Evolutionary conservation across 2,797 vertebrate genomes (phyloP).

Genomic region (Leucoraja ocellata): DNA sequence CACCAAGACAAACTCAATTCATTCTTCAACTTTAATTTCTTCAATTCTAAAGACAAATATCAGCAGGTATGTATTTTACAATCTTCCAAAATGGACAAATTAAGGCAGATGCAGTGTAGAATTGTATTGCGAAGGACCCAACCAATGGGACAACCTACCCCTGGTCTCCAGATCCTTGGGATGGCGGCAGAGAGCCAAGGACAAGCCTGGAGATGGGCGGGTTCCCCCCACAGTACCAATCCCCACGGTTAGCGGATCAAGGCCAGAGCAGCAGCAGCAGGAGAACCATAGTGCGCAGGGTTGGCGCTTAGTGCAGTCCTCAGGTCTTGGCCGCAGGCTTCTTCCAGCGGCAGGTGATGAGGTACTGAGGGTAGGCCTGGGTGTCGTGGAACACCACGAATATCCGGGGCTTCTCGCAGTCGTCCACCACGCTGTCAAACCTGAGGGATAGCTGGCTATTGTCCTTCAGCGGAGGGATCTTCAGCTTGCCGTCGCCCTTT

Average conservation of each 20-base stretch:
- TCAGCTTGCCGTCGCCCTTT: conserved; percentile 58
- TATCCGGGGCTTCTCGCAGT: conserved; percentile 55
- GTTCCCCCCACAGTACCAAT: too few relatives aligned
- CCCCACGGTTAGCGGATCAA: neutral
- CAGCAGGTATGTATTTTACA: neutral
- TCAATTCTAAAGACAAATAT: neutral
- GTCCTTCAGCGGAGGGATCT: conserved; percentile 63
- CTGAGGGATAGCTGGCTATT: conserved; percentile 49
- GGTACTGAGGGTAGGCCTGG: conserved; percentile 78
- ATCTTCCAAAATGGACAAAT: neutral
- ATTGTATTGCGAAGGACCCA: neutral
- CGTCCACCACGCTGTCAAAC: conserved; percentile 75
- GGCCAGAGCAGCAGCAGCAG: neutral
- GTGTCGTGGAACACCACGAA: conserved; percentile 89
- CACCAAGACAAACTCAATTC: neutral
- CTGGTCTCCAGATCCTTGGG: too few relatives aligned
- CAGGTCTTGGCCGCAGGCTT: neutral
- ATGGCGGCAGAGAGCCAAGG: neutral
- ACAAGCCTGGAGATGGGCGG: neutral
- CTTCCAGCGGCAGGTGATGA: conserved; percentile 67
- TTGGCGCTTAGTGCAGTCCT: too few relatives aligned
- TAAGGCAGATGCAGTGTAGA: neutral
- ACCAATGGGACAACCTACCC: too few relatives aligned
- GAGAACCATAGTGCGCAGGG: too few relatives aligned
- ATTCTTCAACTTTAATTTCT: neutral